These are phyloP conservation scores for Pyrgus malvae DNA, from an alignment of 2,888 invertebrate species.

Conservation along the genomic window DNA sequence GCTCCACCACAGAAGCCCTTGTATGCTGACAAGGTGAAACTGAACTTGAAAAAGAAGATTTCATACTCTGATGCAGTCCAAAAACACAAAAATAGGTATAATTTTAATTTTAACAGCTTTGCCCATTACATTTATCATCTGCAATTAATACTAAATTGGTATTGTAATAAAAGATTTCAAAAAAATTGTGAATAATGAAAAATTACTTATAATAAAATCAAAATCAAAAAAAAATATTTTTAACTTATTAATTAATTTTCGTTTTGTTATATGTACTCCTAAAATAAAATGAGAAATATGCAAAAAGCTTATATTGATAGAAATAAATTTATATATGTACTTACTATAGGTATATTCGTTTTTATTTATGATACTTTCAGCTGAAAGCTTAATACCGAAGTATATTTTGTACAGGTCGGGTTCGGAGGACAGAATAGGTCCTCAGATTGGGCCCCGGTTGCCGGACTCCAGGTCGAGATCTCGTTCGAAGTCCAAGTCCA, in stretches of 20 bases:
- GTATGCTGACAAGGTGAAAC: constrained; percentile 72
- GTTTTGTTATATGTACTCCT: no score
- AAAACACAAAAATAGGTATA: constrained; percentile 54
- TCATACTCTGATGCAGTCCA: constrained; percentile 66
- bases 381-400: no score
- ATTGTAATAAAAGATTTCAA: no score
- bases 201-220: neutral
- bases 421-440: constrained; percentile 44
- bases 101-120: neutral
- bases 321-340: neutral
- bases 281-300: no score
- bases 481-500: constrained; percentile 46
- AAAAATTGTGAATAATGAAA: neutral
- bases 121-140: no score
- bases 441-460: constrained; percentile 57
- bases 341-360: no score
- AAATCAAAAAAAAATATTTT: no score
- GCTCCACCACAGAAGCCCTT: constrained; percentile 50
- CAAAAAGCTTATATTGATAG: neutral
- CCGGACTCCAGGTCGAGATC: constrained; percentile 44
- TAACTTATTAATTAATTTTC: no score
- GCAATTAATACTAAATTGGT: no score
- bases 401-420: constrained; percentile 42
- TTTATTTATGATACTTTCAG: no score
- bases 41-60: constrained; percentile 60